Evolutionary conservation across 1,140 invertebrate genomes (phyloP).

Genomic region (Ditylenchus dipsaci): DNA sequence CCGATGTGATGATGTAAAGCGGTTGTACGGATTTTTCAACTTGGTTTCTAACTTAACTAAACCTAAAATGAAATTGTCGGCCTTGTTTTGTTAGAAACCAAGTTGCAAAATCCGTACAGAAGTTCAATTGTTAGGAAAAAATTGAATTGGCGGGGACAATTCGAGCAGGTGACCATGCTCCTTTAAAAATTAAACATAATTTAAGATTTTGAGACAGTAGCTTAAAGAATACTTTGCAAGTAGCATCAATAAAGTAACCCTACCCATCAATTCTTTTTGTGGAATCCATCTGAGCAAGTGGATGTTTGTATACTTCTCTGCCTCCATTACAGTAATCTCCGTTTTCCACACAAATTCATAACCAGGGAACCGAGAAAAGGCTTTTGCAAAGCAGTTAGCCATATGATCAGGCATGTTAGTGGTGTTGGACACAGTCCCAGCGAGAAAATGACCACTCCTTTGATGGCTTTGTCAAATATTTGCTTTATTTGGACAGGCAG

Average conservation of each 20-base stretch:
- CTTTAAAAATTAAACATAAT: too few relatives aligned
- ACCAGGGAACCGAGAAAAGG: conserved; percentile 48
- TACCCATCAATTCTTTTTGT: conserved; percentile 57
- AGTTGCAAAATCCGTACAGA: too few relatives aligned
- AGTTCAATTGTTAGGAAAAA: too few relatives aligned
- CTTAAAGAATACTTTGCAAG: too few relatives aligned
- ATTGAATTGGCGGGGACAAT: too few relatives aligned
- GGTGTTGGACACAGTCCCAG: conserved; percentile 57
- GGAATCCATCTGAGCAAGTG: conserved; percentile 56
- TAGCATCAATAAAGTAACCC: neutral
- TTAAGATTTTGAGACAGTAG: too few relatives aligned
- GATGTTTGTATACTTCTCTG: conserved; percentile 40
- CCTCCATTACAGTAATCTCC: conserved; percentile 40
- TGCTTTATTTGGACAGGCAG: conserved; percentile 27
- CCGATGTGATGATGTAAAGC: too few relatives aligned
- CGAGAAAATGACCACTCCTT: conserved; percentile 56
- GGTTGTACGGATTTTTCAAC: too few relatives aligned
- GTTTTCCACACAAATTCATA: conserved; percentile 55
- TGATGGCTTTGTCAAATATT: conserved; percentile 31
- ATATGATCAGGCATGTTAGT: conserved; percentile 55
- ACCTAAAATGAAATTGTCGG: too few relatives aligned
- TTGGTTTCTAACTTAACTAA: too few relatives aligned
- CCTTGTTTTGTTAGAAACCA: too few relatives aligned
- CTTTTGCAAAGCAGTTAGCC: conserved; percentile 52
- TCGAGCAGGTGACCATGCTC: too few relatives aligned